Conservation (phyloP, 2,888 invertebrate species). For the Hyposoter dolosus region DNA sequence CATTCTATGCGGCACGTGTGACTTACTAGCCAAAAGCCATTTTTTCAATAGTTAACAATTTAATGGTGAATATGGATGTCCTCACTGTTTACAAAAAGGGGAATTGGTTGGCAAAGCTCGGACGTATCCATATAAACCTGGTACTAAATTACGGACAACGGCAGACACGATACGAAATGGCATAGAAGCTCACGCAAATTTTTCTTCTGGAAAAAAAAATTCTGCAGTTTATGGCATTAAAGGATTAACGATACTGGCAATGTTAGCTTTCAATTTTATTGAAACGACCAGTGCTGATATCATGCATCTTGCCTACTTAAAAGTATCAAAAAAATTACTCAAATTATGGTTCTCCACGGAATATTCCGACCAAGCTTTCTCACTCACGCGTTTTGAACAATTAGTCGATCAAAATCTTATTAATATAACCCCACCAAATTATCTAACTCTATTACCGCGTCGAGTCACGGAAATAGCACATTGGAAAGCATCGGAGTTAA, state of each 20-base stretch:
- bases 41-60: not conserved
- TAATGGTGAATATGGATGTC: slow-evolving; percentile 51
- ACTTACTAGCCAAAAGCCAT: slow-evolving; percentile 48
- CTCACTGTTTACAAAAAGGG: slow-evolving; percentile 52
- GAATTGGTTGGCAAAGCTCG: slow-evolving; percentile 3
- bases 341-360: no score
- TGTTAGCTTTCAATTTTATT: slow-evolving; percentile 60
- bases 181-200: not conserved
- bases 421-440: slow-evolving; percentile 55
- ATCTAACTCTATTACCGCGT: slow-evolving; percentile 46
- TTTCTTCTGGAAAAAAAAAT: not conserved
- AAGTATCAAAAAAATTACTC: slow-evolving; percentile 61
- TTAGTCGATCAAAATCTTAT: not conserved
- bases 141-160: not conserved
- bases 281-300: slow-evolving; percentile 62
- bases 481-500: slow-evolving; percentile 71
- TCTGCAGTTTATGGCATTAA: slow-evolving; percentile 52
- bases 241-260: slow-evolving; percentile 57
- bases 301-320: slow-evolving; percentile 68
- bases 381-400: not conserved
- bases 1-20: slow-evolving; percentile 47
- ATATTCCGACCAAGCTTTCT: not conserved
- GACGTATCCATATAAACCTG: not conserved
- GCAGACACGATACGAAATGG: not conserved
- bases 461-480: slow-evolving; percentile 31